A percentile compares a stretch with the other conserved stretches of the same genome.
These are phyloP conservation scores for Laterallus jamaicensis DNA, from an alignment of 2,113 vertebrate genomes.

Conservation along the genomic window DNA sequence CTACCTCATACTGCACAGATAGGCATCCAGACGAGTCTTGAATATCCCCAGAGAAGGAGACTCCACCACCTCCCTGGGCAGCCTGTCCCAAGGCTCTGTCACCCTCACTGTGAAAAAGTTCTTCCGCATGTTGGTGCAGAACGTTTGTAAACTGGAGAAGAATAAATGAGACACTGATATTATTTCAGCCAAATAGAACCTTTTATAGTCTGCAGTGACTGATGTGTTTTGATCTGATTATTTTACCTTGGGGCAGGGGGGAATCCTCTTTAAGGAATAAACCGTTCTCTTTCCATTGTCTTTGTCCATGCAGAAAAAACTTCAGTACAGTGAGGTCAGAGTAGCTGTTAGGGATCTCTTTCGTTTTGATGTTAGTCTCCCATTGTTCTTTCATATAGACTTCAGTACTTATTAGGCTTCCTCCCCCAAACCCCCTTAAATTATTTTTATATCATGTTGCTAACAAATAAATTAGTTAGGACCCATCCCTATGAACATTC, in stretches of 20 bases:
- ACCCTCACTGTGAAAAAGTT: too few relatives aligned
- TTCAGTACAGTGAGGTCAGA: not conserved
- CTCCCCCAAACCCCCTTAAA: not conserved
- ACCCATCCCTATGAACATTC: not conserved
- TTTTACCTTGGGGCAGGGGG: not conserved
- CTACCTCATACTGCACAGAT: too few relatives aligned
- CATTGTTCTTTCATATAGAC: not conserved
- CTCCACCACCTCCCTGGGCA: too few relatives aligned
- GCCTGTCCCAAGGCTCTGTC: too few relatives aligned
- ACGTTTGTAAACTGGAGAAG: not conserved
- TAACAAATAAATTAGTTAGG: not conserved
- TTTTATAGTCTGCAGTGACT: not conserved
- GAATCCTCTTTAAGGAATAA: not conserved
- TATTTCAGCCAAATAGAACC: not conserved
- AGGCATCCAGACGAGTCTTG: too few relatives aligned
- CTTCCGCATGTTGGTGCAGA: too few relatives aligned
- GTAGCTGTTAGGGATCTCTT: not conserved
- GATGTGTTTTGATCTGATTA: rapidly evolving
- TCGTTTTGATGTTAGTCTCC: too few relatives aligned
- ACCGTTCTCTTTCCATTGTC: not conserved
- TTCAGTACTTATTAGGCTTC: not conserved
- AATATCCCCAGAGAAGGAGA: too few relatives aligned
- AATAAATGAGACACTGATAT: not conserved
- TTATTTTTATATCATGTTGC: not conserved
- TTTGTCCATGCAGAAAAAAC: not conserved